These are phyloP conservation scores for Cichlasoma orientale DNA, from an alignment of 2,797 vertebrate genomes.

Conservation along the genomic window DNA sequence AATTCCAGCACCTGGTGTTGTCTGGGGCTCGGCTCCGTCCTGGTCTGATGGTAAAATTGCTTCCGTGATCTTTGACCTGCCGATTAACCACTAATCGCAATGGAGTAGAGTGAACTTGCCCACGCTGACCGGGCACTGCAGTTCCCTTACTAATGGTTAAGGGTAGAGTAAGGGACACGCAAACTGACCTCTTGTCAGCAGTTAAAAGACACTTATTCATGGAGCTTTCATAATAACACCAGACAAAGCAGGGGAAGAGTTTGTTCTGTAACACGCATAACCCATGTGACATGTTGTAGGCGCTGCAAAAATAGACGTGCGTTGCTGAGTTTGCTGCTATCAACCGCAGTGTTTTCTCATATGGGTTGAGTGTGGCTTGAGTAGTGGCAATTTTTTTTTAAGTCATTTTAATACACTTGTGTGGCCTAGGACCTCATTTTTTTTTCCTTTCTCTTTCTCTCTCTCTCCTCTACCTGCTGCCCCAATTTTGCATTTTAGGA, in stretches of 20 bases:
- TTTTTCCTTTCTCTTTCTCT: neutral
- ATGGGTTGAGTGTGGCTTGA: slow-evolving; percentile 56
- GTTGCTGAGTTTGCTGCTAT: slow-evolving; percentile 55
- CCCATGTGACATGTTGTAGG: slow-evolving; percentile 59
- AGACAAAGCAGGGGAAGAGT: slow-evolving; percentile 53
- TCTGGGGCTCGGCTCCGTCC: slow-evolving; percentile 75
- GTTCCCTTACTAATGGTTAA: slow-evolving; percentile 36
- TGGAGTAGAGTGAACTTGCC: slow-evolving; percentile 47
- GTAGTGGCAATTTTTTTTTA: slow-evolving; percentile 24
- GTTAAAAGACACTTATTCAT: slow-evolving; percentile 43
- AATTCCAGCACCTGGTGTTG: slow-evolving; percentile 79
- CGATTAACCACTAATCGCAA: slow-evolving; percentile 78
- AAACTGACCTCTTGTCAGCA: slow-evolving; percentile 56
- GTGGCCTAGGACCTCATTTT: neutral
- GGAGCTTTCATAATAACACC: slow-evolving; percentile 59
- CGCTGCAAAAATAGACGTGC: slow-evolving; percentile 51
- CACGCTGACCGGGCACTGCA: slow-evolving; percentile 24
- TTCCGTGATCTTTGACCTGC: slow-evolving; percentile 59
- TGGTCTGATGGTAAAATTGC: slow-evolving; percentile 78
- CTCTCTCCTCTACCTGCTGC: neutral
- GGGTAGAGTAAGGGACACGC: slow-evolving; percentile 30
- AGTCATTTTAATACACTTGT: neutral
- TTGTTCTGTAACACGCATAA: slow-evolving; percentile 73
- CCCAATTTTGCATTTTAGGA: slow-evolving; percentile 75
- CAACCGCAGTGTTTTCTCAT: slow-evolving; percentile 16